phyloP scores from a whole-genome alignment of 2,113 vertebrate genomes.

The Neogale vison region DNA sequence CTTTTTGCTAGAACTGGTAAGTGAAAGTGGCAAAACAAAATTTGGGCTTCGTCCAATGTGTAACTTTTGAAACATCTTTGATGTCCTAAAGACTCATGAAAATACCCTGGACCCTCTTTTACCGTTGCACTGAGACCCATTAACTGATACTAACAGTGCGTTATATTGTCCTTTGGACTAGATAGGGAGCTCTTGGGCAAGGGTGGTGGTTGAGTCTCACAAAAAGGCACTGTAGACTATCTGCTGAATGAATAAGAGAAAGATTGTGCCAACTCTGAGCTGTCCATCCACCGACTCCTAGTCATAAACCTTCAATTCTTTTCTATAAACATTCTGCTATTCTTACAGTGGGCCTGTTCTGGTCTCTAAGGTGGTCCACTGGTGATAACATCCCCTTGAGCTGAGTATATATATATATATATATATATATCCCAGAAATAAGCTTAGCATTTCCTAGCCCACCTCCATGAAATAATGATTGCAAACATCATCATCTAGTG shows the following conservation, averaged over 20 bases:
- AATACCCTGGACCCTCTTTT: neutral
- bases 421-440: neutral
- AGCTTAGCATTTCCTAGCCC: neutral
- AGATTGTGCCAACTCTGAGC: neutral
- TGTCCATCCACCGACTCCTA: neutral
- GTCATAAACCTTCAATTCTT: neutral
- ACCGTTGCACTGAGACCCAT: neutral
- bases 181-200: neutral
- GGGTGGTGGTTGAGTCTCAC: neutral
- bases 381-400: neutral
- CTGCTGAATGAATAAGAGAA: neutral
- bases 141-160: neutral
- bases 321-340: neutral
- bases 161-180: neutral
- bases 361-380: neutral
- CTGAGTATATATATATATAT: neutral
- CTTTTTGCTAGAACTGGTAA: neutral
- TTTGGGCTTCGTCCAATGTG: neutral
- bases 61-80: neutral
- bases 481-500: neutral
- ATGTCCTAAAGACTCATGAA: neutral
- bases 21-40: conserved; percentile 20
- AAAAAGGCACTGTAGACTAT: neutral
- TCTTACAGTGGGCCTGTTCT: neutral
- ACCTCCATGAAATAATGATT: conserved; percentile 23